These are phyloP conservation scores for Limanda limanda DNA, from an alignment of 2,113 vertebrate genomes.

Conservation along the genomic window DNA sequence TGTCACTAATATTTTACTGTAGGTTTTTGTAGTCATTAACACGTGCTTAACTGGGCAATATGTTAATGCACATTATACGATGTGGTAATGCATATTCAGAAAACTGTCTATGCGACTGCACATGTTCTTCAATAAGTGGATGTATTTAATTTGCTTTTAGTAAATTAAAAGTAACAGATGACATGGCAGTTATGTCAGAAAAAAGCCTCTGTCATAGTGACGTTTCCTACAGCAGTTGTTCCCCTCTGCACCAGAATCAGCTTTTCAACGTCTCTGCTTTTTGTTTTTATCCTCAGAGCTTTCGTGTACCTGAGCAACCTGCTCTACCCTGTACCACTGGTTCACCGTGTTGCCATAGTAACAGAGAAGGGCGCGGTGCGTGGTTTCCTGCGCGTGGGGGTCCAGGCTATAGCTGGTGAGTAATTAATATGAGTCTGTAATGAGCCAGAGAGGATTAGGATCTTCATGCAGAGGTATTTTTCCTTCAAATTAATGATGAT, in stretches of 20 bases:
- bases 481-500: neutral
- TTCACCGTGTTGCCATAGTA: conserved; percentile 95
- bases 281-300: conserved; percentile 81
- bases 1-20: conserved; percentile 55
- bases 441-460: neutral
- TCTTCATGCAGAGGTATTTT: neutral
- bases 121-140: neutral
- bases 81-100: neutral
- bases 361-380: conserved; percentile 97
- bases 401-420: conserved; percentile 97
- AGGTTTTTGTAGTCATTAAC: conserved; percentile 29
- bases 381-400: conserved; percentile 95
- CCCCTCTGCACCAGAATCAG: conserved; percentile 25
- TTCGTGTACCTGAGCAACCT: conserved; percentile 99
- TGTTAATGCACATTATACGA: conserved; percentile 14
- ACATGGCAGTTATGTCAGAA: neutral
- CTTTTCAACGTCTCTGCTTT: conserved; percentile 28
- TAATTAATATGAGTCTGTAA: conserved; percentile 57
- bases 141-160: neutral
- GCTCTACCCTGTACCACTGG: conserved; percentile 95
- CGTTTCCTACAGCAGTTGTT: conserved; percentile 8
- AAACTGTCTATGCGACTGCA: neutral
- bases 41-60: conserved; percentile 19
- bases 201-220: neutral
- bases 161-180: neutral